Percentiles rank a stretch among this genome's conserved stretches.
phyloP scores from a whole-genome alignment of 1,140 invertebrate species.

The Microplitis mediator region DNA sequence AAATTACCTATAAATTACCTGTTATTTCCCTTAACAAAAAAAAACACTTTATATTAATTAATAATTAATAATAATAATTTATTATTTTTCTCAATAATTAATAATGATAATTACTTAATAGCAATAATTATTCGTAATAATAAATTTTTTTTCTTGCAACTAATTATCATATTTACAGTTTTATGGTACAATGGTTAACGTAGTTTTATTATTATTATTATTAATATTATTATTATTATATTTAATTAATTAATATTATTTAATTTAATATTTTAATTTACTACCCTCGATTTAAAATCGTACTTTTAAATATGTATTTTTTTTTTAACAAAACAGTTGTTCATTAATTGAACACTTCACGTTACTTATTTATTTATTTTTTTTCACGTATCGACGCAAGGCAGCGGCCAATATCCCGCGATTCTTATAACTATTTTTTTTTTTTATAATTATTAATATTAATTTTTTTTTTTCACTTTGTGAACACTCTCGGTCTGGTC shows the following conservation, averaged over 20 bases:
- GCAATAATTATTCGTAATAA: slow-evolving; percentile 31
- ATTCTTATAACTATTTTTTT: slow-evolving; percentile 4
- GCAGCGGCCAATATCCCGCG: slow-evolving; percentile 3
- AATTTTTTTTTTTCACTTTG: neutral
- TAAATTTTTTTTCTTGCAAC: slow-evolving; percentile 48
- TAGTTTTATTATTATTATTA: neutral
- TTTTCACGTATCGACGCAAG: slow-evolving; percentile 1
- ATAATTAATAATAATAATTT: slow-evolving; percentile 44
- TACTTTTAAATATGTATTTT: slow-evolving; percentile 20
- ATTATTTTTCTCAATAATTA: neutral
- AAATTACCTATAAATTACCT: slow-evolving; percentile 13
- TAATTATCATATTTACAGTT: slow-evolving; percentile 56
- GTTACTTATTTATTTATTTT: neutral
- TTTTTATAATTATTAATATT: neutral
- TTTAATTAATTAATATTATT: too few relatives aligned
- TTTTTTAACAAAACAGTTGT: slow-evolving; percentile 15
- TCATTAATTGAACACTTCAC: neutral
- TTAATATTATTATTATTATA: neutral
- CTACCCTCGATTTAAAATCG: neutral
- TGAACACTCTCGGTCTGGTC: neutral
- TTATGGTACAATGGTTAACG: slow-evolving; percentile 47
- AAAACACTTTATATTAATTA: slow-evolving; percentile 23
- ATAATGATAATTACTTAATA: slow-evolving; percentile 41
- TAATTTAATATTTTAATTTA: neutral
- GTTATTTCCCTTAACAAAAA: slow-evolving; percentile 50